Percentiles rank a stretch among this genome's conserved stretches.
These are phyloP conservation scores for Tetropium fuscum DNA, from an alignment of 2,888 invertebrate genomes.

Conservation along the genomic window DNA sequence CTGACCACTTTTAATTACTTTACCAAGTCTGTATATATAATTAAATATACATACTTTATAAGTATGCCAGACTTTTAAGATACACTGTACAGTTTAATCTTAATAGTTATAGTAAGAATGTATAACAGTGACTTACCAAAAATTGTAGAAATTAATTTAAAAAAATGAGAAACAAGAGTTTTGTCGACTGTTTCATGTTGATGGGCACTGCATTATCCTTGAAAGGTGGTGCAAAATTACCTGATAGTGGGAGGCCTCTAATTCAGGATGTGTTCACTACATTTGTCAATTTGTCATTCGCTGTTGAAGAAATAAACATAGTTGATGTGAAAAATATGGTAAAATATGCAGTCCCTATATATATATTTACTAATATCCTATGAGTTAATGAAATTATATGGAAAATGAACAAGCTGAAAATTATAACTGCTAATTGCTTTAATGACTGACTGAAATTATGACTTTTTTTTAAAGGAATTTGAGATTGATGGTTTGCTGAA, in stretches of 20 bases:
- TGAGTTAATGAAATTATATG: too few species aligned
- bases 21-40: too few species aligned
- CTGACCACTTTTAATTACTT: background rate
- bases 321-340: constrained; percentile 46
- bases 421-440: too few species aligned
- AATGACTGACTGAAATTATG: too few species aligned
- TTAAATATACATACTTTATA: too few species aligned
- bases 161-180: constrained; percentile 44
- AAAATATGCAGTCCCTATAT: constrained; percentile 20
- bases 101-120: too few species aligned
- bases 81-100: too few species aligned
- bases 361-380: background rate
- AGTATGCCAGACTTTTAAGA: too few species aligned
- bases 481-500: constrained; percentile 46
- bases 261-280: constrained; percentile 44
- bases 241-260: constrained; percentile 45
- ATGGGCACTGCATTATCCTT: constrained; percentile 50
- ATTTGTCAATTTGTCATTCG: constrained; percentile 50
- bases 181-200: constrained; percentile 52
- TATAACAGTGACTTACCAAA: too few species aligned
- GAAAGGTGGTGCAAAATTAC: constrained; percentile 38
- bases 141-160: background rate
- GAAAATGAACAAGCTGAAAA: too few species aligned
- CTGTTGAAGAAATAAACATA: constrained; percentile 44
- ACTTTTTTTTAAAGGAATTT: too few species aligned